These are phyloP conservation scores for Lasioglossum villosulum DNA, from an alignment of 2,888 invertebrate genomes.

Conservation along the genomic window DNA sequence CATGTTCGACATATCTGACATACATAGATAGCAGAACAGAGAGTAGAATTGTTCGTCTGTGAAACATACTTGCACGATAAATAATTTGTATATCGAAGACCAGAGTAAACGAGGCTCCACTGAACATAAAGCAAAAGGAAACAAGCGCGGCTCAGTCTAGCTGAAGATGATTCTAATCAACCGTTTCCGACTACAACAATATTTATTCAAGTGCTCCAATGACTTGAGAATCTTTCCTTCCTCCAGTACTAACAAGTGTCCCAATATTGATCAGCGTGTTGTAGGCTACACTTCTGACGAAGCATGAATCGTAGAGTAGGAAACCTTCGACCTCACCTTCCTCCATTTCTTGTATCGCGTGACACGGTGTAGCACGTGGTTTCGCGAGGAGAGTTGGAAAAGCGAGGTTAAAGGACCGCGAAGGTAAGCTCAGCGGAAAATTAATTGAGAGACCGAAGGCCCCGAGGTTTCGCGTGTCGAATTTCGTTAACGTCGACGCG, in stretches of 20 bases:
- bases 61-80: too few relatives aligned
- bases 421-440: not conserved
- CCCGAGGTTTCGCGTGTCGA: slow-evolving; percentile 8
- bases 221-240: not conserved
- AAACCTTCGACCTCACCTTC: not conserved
- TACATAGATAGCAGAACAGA: too few relatives aligned
- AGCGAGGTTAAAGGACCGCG: not conserved
- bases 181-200: not conserved
- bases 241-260: not conserved
- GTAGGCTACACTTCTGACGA: not conserved
- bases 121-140: not conserved
- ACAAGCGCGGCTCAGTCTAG: not conserved
- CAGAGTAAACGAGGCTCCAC: not conserved
- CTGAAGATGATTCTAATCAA: not conserved
- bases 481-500: slow-evolving; percentile 27
- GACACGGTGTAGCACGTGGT: not conserved
- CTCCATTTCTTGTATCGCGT: not conserved
- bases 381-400: not conserved
- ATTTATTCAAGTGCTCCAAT: not conserved
- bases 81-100: too few relatives aligned
- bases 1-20: too few relatives aligned
- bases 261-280: not conserved
- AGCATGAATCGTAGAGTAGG: not conserved
- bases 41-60: too few relatives aligned
- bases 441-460: slow-evolving; percentile 20